These are phyloP conservation scores for Noctua fimbriata DNA, from an alignment of 2,888 invertebrate genomes.

Conservation along the genomic window DNA sequence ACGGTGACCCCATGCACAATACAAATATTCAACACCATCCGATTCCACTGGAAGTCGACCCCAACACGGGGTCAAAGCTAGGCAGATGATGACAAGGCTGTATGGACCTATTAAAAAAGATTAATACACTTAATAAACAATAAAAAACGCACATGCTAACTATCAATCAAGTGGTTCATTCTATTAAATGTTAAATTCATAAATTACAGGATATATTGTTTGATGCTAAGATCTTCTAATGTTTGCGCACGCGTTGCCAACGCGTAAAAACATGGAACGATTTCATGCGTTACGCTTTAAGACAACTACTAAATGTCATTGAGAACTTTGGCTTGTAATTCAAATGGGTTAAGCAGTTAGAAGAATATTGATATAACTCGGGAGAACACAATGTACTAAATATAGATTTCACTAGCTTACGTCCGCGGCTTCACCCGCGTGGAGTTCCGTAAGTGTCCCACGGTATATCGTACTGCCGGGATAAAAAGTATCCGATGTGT, in stretches of 20 bases:
- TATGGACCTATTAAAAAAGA: conserved; percentile 1
- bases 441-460: too few relatives aligned
- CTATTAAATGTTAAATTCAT: conserved; percentile 61
- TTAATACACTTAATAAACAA: conserved; percentile 25
- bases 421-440: too few relatives aligned
- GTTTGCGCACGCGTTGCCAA: conserved; percentile 60
- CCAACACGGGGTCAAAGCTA: not conserved
- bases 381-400: not conserved
- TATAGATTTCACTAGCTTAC: too few relatives aligned
- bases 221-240: conserved; percentile 55
- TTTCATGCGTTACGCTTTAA: conserved; percentile 65
- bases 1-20: not conserved
- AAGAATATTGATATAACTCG: not conserved
- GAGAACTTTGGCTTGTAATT: not conserved
- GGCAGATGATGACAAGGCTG: not conserved
- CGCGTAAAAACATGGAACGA: conserved; percentile 68
- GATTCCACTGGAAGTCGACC: not conserved
- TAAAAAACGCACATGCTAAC: conserved; percentile 51
- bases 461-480: too few relatives aligned
- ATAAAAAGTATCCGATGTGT: too few relatives aligned
- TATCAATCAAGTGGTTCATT: conserved; percentile 55
- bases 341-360: not conserved
- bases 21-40: not conserved
- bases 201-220: conserved; percentile 64
- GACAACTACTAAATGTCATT: conserved; percentile 8